Evolutionary conservation across 2,888 invertebrate species (phyloP), one percentile per base, ranked within the genome.

Genomic region (Noctuana brunneofusca): DNA sequence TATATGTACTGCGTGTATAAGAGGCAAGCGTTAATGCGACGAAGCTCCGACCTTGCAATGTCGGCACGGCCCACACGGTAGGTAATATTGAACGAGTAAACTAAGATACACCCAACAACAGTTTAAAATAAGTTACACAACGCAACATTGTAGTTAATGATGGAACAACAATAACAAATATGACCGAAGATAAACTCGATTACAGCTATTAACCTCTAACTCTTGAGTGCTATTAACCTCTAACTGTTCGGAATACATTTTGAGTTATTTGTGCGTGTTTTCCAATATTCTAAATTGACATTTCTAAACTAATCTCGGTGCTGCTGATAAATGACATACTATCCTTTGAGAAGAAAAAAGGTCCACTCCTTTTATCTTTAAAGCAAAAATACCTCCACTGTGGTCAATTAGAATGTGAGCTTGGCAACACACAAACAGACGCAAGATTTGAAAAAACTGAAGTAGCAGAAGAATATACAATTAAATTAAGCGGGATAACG

Each of bases 1-100:
- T 27, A 27, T 27, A 5, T 5, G 27, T 8, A 35, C 9, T 35
- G 11, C 11, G 35, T 35, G 11, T 5, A 12, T 14, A 38, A n/a
- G 38, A 4, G 2, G 38, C 14, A 14, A n/a, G 16, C 8, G 8
- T 43, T 43, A 16, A 48, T 11, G 43, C 43, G 43, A n/a, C 12
- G 32, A 46, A 43, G 48, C 32, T 18, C 20, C 20, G 57, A 48
- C 57, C 48, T 48, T 57, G 56, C 49, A 57, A 57, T 57, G 57
- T 35, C 57, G 32, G 32, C 57, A 57, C 56, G 27, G 27, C 48
- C 46, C 48, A 48, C 46, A 12, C 46, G 12, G 16, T 20, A 16
- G 3, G 1, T 46, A 46, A 11, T 46, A 46, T 11, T n/a, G n/a
- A 22, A 48, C 48, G 24, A 12, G 18, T 0, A 4, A 24, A 3